Conservation (phyloP, 2,113 vertebrate species). For the Aphyosemion australe region DNA sequence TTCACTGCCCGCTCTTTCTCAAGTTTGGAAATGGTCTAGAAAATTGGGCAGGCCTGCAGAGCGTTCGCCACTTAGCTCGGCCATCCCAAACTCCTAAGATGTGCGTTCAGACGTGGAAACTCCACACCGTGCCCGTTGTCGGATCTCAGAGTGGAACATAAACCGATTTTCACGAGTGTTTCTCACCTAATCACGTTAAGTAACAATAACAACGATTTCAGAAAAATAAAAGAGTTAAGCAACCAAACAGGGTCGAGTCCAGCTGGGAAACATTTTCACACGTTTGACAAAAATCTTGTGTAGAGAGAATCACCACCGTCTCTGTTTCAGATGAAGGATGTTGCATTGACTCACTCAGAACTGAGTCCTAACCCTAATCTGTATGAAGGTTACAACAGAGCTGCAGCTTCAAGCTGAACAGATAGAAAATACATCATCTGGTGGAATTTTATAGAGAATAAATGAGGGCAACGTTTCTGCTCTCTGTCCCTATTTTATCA, state of each 20-base stretch:
- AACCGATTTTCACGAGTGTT: conserved; percentile 77
- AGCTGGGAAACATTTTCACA: conserved; percentile 7
- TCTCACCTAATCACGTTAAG: conserved; percentile 71
- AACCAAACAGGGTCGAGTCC: conserved; percentile 39
- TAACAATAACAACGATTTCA: conserved; percentile 60
- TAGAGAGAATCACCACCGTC: too few species aligned
- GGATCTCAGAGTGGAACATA: conserved; percentile 77
- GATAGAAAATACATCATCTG: too few species aligned
- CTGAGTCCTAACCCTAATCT: too few species aligned
- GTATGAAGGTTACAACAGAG: too few species aligned
- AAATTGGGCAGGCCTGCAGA: conserved; percentile 81
- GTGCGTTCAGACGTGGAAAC: conserved; percentile 48
- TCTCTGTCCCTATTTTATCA: too few species aligned
- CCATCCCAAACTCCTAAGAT: conserved; percentile 45
- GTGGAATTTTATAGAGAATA: too few species aligned
- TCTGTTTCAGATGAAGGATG: too few species aligned
- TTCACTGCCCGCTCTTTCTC: conserved; percentile 75
- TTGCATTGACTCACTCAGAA: too few species aligned
- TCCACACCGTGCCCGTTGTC: conserved; percentile 60
- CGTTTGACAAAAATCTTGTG: too few species aligned
- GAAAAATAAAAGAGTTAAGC: conserved; percentile 51
- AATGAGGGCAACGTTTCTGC: too few species aligned
- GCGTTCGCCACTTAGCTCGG: conserved; percentile 74
- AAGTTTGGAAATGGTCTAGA: conserved; percentile 82
- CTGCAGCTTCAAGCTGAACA: too few species aligned